Conservation (phyloP, 2,888 invertebrate species). For the Nymphalis c-album region DNA sequence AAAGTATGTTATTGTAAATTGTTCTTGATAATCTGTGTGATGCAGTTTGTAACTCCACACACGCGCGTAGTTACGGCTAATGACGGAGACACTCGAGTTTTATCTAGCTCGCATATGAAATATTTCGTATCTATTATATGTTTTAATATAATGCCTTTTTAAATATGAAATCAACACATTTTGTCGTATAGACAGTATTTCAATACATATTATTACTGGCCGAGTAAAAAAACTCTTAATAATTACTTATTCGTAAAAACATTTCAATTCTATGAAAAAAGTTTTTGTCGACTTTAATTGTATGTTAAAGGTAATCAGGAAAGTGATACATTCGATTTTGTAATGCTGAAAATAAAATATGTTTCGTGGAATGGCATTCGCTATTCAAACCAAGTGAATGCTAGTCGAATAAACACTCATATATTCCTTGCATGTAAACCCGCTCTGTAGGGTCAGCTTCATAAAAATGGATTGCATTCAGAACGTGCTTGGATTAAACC, state of each 20-base stretch:
- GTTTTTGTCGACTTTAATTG: background rate
- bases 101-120: constrained; percentile 27
- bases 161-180: background rate
- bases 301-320: background rate
- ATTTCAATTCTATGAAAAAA: no score
- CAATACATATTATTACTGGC: no score
- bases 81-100: constrained; percentile 31
- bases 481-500: constrained; percentile 52
- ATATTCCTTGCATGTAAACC: constrained; percentile 47
- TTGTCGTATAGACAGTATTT: background rate
- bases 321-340: background rate
- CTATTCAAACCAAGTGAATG: constrained; percentile 37
- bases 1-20: constrained; percentile 5
- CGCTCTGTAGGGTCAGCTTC: constrained; percentile 47
- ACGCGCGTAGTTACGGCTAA: constrained; percentile 29
- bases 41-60: constrained; percentile 30
- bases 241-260: no score
- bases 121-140: constrained; percentile 14
- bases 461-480: constrained; percentile 65
- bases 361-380: constrained; percentile 27
- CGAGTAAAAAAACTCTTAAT: no score
- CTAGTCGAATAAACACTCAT: constrained; percentile 37
- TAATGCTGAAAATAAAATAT: background rate
- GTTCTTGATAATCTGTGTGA: constrained; percentile 9
- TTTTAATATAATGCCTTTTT: background rate